A percentile compares a stretch with the other conserved stretches of the same genome.
Conservation (phyloP, 2,797 vertebrate species). For the Acestrorhynchus altus region DNA sequence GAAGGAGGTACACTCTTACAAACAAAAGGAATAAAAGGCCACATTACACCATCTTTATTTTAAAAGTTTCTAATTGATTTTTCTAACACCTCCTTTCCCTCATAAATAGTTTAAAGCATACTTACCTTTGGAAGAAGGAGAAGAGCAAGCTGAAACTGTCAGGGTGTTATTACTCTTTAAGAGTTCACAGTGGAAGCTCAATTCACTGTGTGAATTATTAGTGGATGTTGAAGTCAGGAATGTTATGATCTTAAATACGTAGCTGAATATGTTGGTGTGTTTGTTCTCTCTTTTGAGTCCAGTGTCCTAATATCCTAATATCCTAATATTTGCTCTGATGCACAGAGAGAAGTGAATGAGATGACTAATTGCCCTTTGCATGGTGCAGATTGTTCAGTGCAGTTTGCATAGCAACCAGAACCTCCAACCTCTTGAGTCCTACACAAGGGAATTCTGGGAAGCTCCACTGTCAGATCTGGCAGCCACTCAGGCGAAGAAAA, state of each 20-base stretch:
- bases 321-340: slow-evolving; percentile 21
- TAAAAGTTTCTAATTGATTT: too few relatives aligned
- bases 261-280: background rate
- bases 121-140: too few relatives aligned
- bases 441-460: slow-evolving; percentile 70
- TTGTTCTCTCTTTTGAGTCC: background rate
- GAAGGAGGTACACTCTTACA: background rate
- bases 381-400: slow-evolving; percentile 57
- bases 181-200: too few relatives aligned
- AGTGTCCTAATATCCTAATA: background rate
- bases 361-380: slow-evolving; percentile 38
- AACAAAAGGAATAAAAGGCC: background rate
- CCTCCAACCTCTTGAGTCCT: slow-evolving; percentile 66
- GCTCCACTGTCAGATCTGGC: slow-evolving; percentile 68
- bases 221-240: too few relatives aligned
- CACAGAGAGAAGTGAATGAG: slow-evolving; percentile 31
- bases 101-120: too few relatives aligned
- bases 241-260: too few relatives aligned
- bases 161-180: too few relatives aligned
- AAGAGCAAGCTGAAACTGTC: too few relatives aligned
- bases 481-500: slow-evolving; percentile 69
- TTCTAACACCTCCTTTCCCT: too few relatives aligned
- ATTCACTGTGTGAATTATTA: too few relatives aligned
- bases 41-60: too few relatives aligned
- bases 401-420: slow-evolving; percentile 74